These are phyloP conservation scores for Labroides dimidiatus DNA, from an alignment of 2,797 vertebrate species.

Conservation along the genomic window DNA sequence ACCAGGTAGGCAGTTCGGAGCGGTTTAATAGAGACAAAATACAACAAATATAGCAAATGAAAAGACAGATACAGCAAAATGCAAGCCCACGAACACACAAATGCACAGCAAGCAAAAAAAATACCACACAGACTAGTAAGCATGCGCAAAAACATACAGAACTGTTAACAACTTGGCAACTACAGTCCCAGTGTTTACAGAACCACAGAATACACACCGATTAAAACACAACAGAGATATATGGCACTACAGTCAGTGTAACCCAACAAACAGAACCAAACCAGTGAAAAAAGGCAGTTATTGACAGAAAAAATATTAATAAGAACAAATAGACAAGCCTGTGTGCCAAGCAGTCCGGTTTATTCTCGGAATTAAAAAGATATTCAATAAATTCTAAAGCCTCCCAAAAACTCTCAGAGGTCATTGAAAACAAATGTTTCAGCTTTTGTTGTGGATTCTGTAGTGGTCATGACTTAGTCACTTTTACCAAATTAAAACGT, in stretches of 20 bases:
- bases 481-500: too few relatives aligned
- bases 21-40: slow-evolving; percentile 80
- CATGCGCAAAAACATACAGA: slow-evolving; percentile 58
- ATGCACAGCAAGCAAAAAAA: slow-evolving; percentile 66
- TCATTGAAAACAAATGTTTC: neutral
- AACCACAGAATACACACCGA: slow-evolving; percentile 18
- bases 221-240: slow-evolving; percentile 41
- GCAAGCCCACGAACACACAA: slow-evolving; percentile 53
- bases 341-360: neutral
- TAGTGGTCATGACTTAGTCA: too few relatives aligned
- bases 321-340: slow-evolving; percentile 22
- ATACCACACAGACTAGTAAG: slow-evolving; percentile 52
- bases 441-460: neutral
- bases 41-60: slow-evolving; percentile 83
- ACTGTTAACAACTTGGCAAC: slow-evolving; percentile 34
- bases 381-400: neutral
- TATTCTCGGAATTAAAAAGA: neutral
- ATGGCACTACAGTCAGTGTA: slow-evolving; percentile 23
- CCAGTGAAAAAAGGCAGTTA: neutral
- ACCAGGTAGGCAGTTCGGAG: slow-evolving; percentile 73
- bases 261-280: slow-evolving; percentile 3
- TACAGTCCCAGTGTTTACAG: slow-evolving; percentile 39
- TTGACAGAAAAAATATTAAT: slow-evolving; percentile 57
- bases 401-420: neutral
- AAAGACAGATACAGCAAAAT: slow-evolving; percentile 73